Evolutionary conservation across 2,888 invertebrate species (phyloP), one percentile per base, ranked within the genome.

Genomic region (Phlogophora meticulosa): DNA sequence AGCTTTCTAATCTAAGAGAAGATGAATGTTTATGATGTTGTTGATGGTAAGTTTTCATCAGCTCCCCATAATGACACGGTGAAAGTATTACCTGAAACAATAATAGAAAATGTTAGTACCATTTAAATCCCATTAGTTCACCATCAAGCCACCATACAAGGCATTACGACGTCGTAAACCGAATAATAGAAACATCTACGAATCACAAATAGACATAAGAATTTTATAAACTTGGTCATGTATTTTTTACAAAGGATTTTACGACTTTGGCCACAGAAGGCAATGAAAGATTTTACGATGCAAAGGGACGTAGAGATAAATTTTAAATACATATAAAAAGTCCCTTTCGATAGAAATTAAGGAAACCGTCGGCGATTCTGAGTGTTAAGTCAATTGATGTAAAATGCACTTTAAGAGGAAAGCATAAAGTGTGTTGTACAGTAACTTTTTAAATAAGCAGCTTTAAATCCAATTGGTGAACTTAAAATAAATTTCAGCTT

Each of bases 201-300:
- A 73, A 83, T 74, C 73, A 86, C 84, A 80, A 89, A 88, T 72
- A 74, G 78, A 80, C 81, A 84, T 87, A 80, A 86, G 82, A 85
- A 76, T 72, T 73, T 78, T 79, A 87, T 86, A 82, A 88, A 88
- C 65, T 66, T 76, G 56, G 67, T 64, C 69, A 64, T 75, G 67
- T 70, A 72, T 76, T 73, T 84, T 87, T 84, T 72, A 77, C 71
- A 85, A 83, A 82, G 77, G 83, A 82, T 81, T 91, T 91, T 88
- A 91, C 83, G 81, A 85, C 65, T 67, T 61, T 49, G 79, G 81
- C 76, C 78, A 74, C 79, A 76, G 80, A 78, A 80, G 70, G 84
- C 85, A 84, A 87, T 88, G 85, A 90, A 87, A 85, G 72, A 84
- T 85, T 91, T 92, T 88, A 91, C 85, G 90, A 76, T 59, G 51